These are phyloP conservation scores for Cerceris rybyensis DNA, from an alignment of 2,888 invertebrate species.

Conservation along the genomic window DNA sequence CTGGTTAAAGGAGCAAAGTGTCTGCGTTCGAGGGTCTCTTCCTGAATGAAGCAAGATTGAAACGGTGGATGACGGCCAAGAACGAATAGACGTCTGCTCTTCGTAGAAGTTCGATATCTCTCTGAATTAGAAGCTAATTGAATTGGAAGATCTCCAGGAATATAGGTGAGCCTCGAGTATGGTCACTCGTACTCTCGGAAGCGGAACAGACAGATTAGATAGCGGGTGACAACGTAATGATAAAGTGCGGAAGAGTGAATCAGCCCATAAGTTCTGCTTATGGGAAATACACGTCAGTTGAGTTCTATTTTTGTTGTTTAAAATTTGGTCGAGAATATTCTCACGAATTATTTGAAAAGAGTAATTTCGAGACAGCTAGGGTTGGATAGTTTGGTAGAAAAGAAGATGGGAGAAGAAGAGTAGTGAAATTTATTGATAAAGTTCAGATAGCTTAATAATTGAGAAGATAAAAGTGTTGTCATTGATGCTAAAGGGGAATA, in stretches of 20 bases:
- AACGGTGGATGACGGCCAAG: conserved; percentile 25
- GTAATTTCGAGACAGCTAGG: no score
- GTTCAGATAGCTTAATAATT: no score
- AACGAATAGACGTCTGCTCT: not conserved
- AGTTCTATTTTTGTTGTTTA: not conserved
- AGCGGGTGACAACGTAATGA: not conserved
- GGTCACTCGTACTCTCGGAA: conserved; percentile 12
- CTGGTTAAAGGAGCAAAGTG: not conserved
- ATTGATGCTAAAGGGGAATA: no score
- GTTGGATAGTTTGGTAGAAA: no score
- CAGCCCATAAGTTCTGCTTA: not conserved
- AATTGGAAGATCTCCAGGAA: conserved; percentile 51
- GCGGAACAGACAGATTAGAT: conserved; percentile 7
- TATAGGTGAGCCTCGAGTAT: conserved; percentile 11
- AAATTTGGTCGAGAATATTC: not conserved
- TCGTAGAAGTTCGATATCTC: conserved; percentile 30
- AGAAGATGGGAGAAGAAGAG: no score
- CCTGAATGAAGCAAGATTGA: not conserved
- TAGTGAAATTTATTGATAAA: no score
- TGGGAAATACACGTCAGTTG: no score
- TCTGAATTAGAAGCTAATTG: conserved; percentile 50
- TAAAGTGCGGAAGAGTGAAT: not conserved
- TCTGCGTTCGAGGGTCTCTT: not conserved
- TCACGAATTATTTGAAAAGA: not conserved
- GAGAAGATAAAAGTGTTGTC: no score